Evolutionary conservation across 2,113 vertebrate species (phyloP), one percentile per base, ranked within the genome.

Genomic region (Seriola dumerili): DNA sequence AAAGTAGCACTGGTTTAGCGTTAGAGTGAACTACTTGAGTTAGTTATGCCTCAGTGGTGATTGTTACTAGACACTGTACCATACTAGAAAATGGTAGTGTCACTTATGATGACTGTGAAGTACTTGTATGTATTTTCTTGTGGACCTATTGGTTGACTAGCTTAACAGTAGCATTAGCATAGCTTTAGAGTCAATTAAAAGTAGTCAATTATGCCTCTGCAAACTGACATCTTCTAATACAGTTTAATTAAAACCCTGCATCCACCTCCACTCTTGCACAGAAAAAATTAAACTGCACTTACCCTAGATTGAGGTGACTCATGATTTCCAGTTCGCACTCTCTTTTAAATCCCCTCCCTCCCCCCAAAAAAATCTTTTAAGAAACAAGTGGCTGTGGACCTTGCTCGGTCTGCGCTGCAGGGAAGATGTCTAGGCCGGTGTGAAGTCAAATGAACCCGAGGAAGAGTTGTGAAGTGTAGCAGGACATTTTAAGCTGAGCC

Each of bases 261-360:
- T 8, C n/a, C 25, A n/a, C 1, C 10, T 58, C 16, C 2, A 1
- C 25, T 19, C 2, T 1, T 42, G 2, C 4, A 81, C 17, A 11
- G 48, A 14, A 75, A 52, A 48, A 3, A 83, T 59, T 2, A 25
- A 83, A 36, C 7, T 34, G 76, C 9, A 87, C 96, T 90, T 95
- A 97, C 96, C 96, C 96, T 10, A 93, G 85, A 85, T 92, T 95
- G 77, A 94, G 88, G 81, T 96, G 94, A 91, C 90, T 97, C 97
- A 97, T 97, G 91, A 89, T 91, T 87, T 52, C 92, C 90, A 74
- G 90, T 68, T 83, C 79, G 78, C 23, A 14, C 72, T 73, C 62
- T 55, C 46, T 44, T 38, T 25, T 29, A 54, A 82, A 74, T 21
- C 1, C n/a, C 11, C 59, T 23, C 19, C 14, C 14, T 46, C 38